phyloP scores from a whole-genome alignment of 2,888 invertebrate species.

The Yponomeuta evonymella region DNA sequence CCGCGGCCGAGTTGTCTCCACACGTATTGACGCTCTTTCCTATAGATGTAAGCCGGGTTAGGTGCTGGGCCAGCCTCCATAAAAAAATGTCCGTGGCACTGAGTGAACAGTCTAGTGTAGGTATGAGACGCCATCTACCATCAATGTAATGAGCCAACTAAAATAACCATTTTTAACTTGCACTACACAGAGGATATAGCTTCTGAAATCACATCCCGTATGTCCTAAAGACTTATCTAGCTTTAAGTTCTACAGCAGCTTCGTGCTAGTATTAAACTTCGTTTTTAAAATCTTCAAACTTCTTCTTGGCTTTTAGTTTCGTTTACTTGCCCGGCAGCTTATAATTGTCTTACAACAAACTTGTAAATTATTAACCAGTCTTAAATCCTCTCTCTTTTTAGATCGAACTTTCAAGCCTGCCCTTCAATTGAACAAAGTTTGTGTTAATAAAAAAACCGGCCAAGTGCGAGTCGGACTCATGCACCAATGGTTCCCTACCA shows the following conservation, averaged over 20 bases:
- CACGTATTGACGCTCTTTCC: too few species aligned
- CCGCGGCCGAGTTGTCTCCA: too few species aligned
- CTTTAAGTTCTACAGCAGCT: conserved; percentile 34
- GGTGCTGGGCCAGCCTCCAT: too few species aligned
- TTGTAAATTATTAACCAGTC: conserved; percentile 5
- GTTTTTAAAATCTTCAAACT: conserved; percentile 36
- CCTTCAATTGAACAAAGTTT: neutral
- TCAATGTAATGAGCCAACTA: too few species aligned
- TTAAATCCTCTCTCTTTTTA: neutral
- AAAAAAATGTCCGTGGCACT: too few species aligned
- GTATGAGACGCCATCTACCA: too few species aligned
- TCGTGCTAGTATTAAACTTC: conserved; percentile 32
- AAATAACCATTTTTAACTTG: too few species aligned
- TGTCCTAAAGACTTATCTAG: conserved; percentile 37
- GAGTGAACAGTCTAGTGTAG: too few species aligned
- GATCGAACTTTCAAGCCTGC: neutral
- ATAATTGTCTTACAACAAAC: conserved; percentile 11
- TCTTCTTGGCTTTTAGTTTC: conserved; percentile 25
- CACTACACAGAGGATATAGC: neutral
- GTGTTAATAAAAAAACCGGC: neutral
- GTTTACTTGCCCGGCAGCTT: conserved; percentile 12
- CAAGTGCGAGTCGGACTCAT: too few species aligned
- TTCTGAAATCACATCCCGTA: conserved; percentile 26
- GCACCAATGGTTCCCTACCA: too few species aligned
- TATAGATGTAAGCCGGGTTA: too few species aligned